Conservation (phyloP, 2,888 invertebrate genomes). For the Hydropsyche betteni region DNA sequence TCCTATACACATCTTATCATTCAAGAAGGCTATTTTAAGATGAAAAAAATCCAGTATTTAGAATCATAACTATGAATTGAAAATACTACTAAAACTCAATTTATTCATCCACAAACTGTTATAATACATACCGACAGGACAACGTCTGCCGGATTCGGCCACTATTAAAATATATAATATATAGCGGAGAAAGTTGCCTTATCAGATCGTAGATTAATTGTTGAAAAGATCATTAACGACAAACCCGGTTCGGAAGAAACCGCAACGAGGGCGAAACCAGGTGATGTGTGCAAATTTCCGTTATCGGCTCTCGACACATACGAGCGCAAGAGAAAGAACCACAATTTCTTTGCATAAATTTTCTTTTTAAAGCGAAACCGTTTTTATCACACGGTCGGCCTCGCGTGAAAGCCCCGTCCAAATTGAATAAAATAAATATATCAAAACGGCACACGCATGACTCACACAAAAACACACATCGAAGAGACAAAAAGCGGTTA, state of each 20-base stretch:
- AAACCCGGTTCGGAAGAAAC: constrained; percentile 22
- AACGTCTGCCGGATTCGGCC: too few relatives aligned
- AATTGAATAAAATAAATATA: constrained; percentile 7
- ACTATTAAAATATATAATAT: too few relatives aligned
- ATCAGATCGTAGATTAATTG: not conserved
- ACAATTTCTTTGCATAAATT: too few relatives aligned
- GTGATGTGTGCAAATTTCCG: constrained; percentile 35
- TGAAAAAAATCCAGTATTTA: too few relatives aligned
- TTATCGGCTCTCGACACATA: constrained; percentile 11
- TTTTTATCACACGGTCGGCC: not conserved
- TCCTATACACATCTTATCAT: too few relatives aligned
- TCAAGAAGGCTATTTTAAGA: too few relatives aligned
- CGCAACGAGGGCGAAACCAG: constrained; percentile 12
- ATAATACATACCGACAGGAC: too few relatives aligned
- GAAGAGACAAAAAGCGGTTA: too few relatives aligned
- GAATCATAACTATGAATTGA: too few relatives aligned
- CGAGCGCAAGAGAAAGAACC: too few relatives aligned
- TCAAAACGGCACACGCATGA: not conserved
- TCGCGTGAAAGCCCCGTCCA: not conserved
- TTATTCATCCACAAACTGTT: too few relatives aligned
- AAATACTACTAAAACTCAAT: too few relatives aligned
- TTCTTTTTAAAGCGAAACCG: not conserved
- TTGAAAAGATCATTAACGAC: constrained; percentile 18
- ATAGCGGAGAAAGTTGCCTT: not conserved
- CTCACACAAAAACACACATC: not conserved